Percentiles rank a stretch among this genome's conserved stretches.
phyloP scores from a whole-genome alignment of 2,888 invertebrate species.

The Dastarcus helophoroides region DNA sequence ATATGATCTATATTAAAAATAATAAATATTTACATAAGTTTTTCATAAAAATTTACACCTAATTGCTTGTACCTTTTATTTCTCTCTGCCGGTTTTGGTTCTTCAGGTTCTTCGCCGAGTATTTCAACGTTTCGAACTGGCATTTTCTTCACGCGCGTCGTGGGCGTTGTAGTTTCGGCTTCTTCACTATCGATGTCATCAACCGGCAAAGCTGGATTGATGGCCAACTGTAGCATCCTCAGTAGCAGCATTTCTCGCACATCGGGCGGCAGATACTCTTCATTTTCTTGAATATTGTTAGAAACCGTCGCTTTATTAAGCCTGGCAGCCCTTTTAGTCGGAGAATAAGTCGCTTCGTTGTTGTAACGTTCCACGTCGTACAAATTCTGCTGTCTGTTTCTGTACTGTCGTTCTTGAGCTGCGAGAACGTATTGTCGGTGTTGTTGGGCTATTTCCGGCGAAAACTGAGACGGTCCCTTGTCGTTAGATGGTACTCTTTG shows the following conservation, averaged over 20 bases:
- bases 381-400: slow-evolving; percentile 13
- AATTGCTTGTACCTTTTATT: slow-evolving; percentile 23
- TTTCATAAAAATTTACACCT: slow-evolving; percentile 14
- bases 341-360: slow-evolving; percentile 22
- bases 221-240: slow-evolving; percentile 61
- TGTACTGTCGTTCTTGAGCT: slow-evolving; percentile 11
- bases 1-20: too few relatives aligned
- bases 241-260: slow-evolving; percentile 59
- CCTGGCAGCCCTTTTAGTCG: slow-evolving; percentile 29
- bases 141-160: slow-evolving; percentile 43
- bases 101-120: slow-evolving; percentile 47
- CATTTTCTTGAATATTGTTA: slow-evolving; percentile 21
- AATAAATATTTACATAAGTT: slow-evolving; percentile 6
- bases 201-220: slow-evolving; percentile 46
- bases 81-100: slow-evolving; percentile 13
- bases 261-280: slow-evolving; percentile 55
- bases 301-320: slow-evolving; percentile 16
- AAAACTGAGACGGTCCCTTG: slow-evolving; percentile 17
- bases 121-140: slow-evolving; percentile 63
- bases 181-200: slow-evolving; percentile 26
- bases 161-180: slow-evolving; percentile 26
- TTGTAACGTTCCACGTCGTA: slow-evolving; percentile 20
- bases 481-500: slow-evolving; percentile 14
- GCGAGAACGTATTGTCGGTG: slow-evolving; percentile 13
- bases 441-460: slow-evolving; percentile 7